Evolutionary conservation across 2,888 invertebrate genomes (phyloP), one percentile per base, ranked within the genome.

Genomic region (Portevinia maculata): DNA sequence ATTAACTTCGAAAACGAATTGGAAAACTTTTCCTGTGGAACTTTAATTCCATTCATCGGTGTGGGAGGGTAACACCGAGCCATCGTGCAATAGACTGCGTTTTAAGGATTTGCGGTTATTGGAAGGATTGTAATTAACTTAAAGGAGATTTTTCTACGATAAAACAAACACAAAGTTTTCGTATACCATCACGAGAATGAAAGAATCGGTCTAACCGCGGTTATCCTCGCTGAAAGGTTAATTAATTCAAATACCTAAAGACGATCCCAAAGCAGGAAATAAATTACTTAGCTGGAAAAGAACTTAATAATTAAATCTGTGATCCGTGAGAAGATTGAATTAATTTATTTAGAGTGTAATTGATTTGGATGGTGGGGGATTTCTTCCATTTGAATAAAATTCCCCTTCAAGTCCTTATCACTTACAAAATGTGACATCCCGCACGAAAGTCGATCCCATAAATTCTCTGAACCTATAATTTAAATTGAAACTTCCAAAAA

Each of bases 401-500:
- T 52, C 15, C 24, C 60, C 34, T 46, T 48, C 17, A 13, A 15
- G 34, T 52, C 46, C 24, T 41, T 79, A 73, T 79, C 60, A 55
- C 55, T 59, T 74, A 39, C 50, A 13, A 32, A 67, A 78, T 50
- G 28, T 75, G 75, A 64, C 75, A 76, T 70, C 75, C 67, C 62
- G 32, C 44, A 79, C 34, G 34, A 17, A 52, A 70, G 53, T 67
- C 71, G 60, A 83, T 67, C 55, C 60, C 67, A 83, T 83, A 78
- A 83, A 78, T 83, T 78, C 37, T 37, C 13, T 44, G 60, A 83
- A 78, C 83, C 78, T 78, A 78, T 73, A 78, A 83, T 73, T 83
- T 78, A 83, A 83, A 83, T 83, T 83, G 83, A 83, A 83, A 83
- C 67, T 83, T 73, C 67, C 62, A 55, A 73, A 83, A 78, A 83